Base-by-base conservation (phyloP, 2,888 invertebrate genomes). In the Drosophila borealis region DNA sequence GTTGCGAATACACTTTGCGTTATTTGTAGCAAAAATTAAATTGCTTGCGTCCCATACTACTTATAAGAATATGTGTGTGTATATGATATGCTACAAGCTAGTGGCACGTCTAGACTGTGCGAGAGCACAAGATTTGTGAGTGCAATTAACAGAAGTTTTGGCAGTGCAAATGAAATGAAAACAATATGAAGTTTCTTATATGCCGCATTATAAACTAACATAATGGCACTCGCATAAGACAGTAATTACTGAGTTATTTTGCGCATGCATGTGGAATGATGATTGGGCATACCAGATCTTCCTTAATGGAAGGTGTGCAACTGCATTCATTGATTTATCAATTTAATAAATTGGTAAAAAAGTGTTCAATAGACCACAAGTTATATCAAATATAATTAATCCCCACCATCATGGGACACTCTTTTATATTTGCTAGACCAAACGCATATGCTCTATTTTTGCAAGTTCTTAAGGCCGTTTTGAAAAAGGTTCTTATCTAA, bases 101-200 rank as follows among this genome's bases (percentile, higher is more conserved):
- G 46, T 39, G 36, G 45, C 54, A 29, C 53, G 75, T 78, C 75
- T 76, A 76, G 75, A 76, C 75, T 48, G 42, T 14, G n/a, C 14
- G 19, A 33, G 39, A 21, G 42, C 54, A n/a, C 13, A 55, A 51
- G 56, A 77, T 51, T 69, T 65, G 74, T 36, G 25, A 50, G 21
- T 44, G 74, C 61, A 75, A 68, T 73, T 72, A 64, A 55, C 29
- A 19, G n/a, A 46, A 68, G 34, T 51, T 46, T 48, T 37, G 33
- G 41, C 44, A 59, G 19, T 49, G 42, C 46, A 48, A 49, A 25
- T 13, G n/a, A 48, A 54, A 36, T 37, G 4, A 48, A 39, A 21
- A 25, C 19, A 33, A 50, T 19, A 42, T 9, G 19, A 48, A 70
- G 25, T 44, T n/a, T 55, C 11, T 42, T 14, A 44, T 33, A 8